Conservation (phyloP, 2,113 vertebrate species). For the Neodontobutis hainanensis region DNA sequence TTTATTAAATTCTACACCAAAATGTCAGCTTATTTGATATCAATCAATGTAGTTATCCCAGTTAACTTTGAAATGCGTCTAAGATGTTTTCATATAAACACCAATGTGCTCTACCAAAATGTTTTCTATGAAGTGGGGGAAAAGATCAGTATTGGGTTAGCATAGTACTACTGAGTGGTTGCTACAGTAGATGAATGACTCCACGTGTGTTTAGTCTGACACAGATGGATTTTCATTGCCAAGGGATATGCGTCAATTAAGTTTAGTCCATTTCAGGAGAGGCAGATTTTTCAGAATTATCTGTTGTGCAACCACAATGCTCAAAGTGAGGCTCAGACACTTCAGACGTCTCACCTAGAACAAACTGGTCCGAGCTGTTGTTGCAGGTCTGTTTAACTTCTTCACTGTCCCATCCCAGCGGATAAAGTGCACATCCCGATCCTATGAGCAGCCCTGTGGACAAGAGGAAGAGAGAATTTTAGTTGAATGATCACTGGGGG, state of each 20-base stretch:
- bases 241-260: not conserved
- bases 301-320: not conserved
- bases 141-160: conserved; percentile 20
- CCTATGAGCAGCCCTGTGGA: conserved; percentile 90
- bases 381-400: conserved; percentile 94
- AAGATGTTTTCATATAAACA: no score
- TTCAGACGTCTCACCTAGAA: conserved; percentile 84
- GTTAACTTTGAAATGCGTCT: no score
- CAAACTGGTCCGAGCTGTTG: conserved; percentile 92
- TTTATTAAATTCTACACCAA: no score
- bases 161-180: conserved; percentile 36
- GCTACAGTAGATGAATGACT: conserved; percentile 17
- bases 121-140: no score
- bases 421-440: conserved; percentile 95
- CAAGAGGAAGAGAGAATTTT: conserved; percentile 1
- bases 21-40: no score
- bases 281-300: not conserved
- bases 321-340: conserved; percentile 2
- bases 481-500: conserved; percentile 5
- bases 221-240: conserved; percentile 37
- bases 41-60: no score
- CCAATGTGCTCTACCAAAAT: no score
- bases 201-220: conserved; percentile 30
- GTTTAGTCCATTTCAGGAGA: no score
- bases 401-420: conserved; percentile 97